These are phyloP conservation scores for Phalanger gymnotis DNA, from an alignment of 2,797 vertebrate species.

Conservation along the genomic window DNA sequence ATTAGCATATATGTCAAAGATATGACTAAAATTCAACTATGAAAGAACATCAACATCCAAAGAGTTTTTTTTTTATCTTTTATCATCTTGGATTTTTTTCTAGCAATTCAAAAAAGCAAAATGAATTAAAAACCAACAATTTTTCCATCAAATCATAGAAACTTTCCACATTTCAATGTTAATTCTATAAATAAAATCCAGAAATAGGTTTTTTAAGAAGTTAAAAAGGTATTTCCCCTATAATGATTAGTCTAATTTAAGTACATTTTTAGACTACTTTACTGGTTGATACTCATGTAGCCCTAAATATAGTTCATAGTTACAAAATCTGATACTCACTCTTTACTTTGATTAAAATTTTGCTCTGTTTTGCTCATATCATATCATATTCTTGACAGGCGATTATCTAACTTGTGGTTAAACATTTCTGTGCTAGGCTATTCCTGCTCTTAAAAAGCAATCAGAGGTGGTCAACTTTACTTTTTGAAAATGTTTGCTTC, in stretches of 20 bases:
- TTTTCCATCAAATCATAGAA: not conserved
- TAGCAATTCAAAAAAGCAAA: not conserved
- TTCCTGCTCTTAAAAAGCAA: not conserved
- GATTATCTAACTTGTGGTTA: not conserved
- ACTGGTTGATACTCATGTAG: not conserved
- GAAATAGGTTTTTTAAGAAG: not conserved
- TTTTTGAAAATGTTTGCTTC: not conserved
- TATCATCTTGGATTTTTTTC: not conserved
- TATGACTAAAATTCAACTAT: not conserved
- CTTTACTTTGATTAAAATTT: not conserved
- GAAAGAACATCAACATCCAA: not conserved
- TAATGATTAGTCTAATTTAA: not conserved
- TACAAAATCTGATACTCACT: not conserved
- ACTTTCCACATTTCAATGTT: conserved; percentile 16
- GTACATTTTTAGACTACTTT: not conserved
- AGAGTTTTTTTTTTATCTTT: not conserved
- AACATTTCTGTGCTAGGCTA: not conserved
- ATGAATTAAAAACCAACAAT: not conserved
- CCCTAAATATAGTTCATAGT: not conserved
- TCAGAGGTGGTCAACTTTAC: not conserved
- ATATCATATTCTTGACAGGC: not conserved
- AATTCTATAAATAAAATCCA: not conserved
- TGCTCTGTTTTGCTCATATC: not conserved
- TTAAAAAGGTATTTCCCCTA: not conserved
- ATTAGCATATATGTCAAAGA: not conserved